Evolutionary conservation across 2,113 vertebrate species (phyloP), one percentile per base, ranked within the genome.

Genomic region (Apaloderma vittatum): DNA sequence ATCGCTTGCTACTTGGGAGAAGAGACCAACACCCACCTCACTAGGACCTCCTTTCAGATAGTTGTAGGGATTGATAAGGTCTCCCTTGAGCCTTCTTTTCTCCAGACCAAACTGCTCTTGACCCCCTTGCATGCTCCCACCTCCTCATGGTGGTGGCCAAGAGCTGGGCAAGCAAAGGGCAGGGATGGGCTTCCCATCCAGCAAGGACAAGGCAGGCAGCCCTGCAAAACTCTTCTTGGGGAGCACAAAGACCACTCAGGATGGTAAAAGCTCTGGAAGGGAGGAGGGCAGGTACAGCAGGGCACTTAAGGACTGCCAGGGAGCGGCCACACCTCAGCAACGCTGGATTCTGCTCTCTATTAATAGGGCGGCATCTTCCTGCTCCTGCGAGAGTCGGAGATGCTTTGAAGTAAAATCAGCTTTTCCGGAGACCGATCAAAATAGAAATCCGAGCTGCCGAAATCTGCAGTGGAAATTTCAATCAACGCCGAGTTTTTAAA

Each of bases 381-480:
- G 89, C 88, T 95, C 97, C 95, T 93, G 93, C 87, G 91, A 93
- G 92, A 97, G 80, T 95, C 85, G 81, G 89, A 96, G 94, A 97
- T 86, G 88, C 96, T 97, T 94, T 98, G 97, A 97, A 98, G 93
- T 96, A 97, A 97, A 98, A 98, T 97, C 85, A 86, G 97, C 97
- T 97, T 98, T 98, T 98, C 96, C 96, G 95, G 97, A 97, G 96
- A 94, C 89, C 9, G 95, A 97, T 98, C 84, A 96, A 98, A 98
- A 98, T 98, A 98, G 98, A 97, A 98, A 97, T 76, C 86, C 96
- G 95, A 86, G 94, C 97, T 96, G 96, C 94, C 96, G 95, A 98
- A 98, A 98, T 98, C 97, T 98, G 98, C 97, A 97, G 96, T 97
- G 97, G 97, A 98, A 97, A 96, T 98, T 98, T 98, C 97, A 98